Evolutionary conservation across 2,888 invertebrate species (phyloP), one percentile per base, ranked within the genome.

Genomic region (Sinelater perroti): DNA sequence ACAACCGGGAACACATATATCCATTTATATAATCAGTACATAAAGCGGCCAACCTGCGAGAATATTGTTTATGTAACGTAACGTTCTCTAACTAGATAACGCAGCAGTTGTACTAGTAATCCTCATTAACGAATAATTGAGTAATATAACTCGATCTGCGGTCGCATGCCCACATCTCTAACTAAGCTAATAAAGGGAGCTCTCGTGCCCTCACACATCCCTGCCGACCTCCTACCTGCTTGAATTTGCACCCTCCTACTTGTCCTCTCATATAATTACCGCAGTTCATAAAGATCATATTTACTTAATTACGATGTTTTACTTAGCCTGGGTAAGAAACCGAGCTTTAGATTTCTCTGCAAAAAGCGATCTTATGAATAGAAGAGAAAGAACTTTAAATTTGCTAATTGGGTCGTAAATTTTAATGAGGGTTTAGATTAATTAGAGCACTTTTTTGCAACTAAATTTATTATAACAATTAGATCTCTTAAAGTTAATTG

Each of bases 151-250:
- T 38, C 38, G 20, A 38, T 21, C 20, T 38, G 38, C 20, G 38
- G 38, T 16, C 18, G 45, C 24, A 50, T 36, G 31, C 38, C 55
- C 42, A 40, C 33, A 51, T 51, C 45, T 51, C 28, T 56, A 56
- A 56, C 56, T 42, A 56, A 56, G 50, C 56, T 51, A 56, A 56
- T 56, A 45, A 56, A 51, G 50, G 51, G 20, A 24, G 21, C 42
- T 49, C 49, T 40, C 28, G 40, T 56, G 56, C 40, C 35, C 40
- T 45, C 14, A 46, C 38, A 54, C 33, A 45, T 36, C 13, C 33
- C 44, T 36, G 30, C 38, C 46, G 47, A 46, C 38, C 30, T 30
- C 45, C 46, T 26, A 45, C 54, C 54, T 54, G 24, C 30, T 33
- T 35, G 26, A 21, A 36, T 47, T 26, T 49, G 13, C 38, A 24